Base-by-base conservation (phyloP, 2,797 vertebrate species). In the Champsocephalus gunnari region DNA sequence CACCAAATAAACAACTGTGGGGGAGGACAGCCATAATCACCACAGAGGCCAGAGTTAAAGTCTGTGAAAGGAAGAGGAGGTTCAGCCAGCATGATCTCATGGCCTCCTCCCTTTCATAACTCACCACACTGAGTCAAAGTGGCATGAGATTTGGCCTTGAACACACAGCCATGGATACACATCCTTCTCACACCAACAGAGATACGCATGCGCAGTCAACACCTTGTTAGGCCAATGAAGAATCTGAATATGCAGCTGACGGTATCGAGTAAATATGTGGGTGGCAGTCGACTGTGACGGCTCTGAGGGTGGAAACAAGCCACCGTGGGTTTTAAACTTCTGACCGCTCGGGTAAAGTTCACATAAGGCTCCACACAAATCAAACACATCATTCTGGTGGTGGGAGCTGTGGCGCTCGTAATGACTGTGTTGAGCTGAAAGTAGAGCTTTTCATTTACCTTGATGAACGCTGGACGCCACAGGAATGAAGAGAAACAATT, bases 1-100 rank as follows among this genome's bases (percentile, higher is more conserved):
- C 76, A 79, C 64, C 90, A 89, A 59, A 87, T 86, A 89, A 92
- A 92, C 87, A 88, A 74, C 74, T n/a, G 82, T 67, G 84, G 65
- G 73, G 83, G 87, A 89, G 84, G 79, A 80, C 59, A 50, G 71
- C 68, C 80, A 89, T 81, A 88, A 89, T 82, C 84, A 85, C 54
- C 58, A 48, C 61, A 69, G 77, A 56, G 73, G 68, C 21, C 19
- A 67, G 66, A 68, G 80, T 72, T 56, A 12, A 45, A 66, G 82
- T 61, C 75, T 81, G 73, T 49, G 71, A 50, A 66, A 45, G 45
- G 62, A 49, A 73, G 63, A 87, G 73, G 71, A 82, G 77, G 67
- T 32, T 74, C 61, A 21, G 68, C 1, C 3, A 62, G 67, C 54
- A 69, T 86, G 89, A 89, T 82, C 65, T 88, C 88, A 86, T 66